Conservation (phyloP, 2,113 vertebrate genomes). For the Pangasianodon hypophthalmus region DNA sequence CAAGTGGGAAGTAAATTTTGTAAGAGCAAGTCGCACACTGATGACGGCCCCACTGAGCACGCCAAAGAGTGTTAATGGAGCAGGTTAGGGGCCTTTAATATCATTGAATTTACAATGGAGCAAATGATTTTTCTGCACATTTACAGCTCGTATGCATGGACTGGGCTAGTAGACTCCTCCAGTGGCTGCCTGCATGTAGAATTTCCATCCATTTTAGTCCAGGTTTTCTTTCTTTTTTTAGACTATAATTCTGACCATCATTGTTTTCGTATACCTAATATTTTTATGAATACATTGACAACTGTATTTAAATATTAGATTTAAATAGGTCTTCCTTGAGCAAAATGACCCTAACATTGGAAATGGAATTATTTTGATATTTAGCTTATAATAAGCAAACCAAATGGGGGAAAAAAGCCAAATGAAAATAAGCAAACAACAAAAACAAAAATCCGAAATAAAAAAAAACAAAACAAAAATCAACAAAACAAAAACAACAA, state of each 20-base stretch:
- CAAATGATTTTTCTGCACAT: slow-evolving; percentile 23
- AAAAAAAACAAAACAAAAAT: neutral
- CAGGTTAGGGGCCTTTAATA: slow-evolving; percentile 45
- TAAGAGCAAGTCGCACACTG: slow-evolving; percentile 33
- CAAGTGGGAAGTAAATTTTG: slow-evolving; percentile 72
- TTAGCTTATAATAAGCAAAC: neutral
- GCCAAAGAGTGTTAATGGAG: slow-evolving; percentile 35
- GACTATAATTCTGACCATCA: too few relatives aligned
- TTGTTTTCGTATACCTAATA: neutral
- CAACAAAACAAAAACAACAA: neutral
- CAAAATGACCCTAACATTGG: neutral
- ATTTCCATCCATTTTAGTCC: neutral
- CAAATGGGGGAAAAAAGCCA: neutral
- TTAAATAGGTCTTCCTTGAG: neutral
- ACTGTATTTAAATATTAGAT: neutral
- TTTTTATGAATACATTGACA: neutral
- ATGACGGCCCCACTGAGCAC: slow-evolving; percentile 38
- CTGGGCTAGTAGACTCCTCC: neutral
- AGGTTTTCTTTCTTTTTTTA: neutral
- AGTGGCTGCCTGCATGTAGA: neutral
- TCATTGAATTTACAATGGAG: slow-evolving; percentile 38
- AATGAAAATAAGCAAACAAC: neutral
- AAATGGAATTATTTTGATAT: neutral
- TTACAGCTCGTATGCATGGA: neutral
- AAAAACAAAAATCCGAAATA: neutral